Evolutionary conservation across 2,888 invertebrate genomes (phyloP).

Genomic region (Colletes collaris): DNA sequence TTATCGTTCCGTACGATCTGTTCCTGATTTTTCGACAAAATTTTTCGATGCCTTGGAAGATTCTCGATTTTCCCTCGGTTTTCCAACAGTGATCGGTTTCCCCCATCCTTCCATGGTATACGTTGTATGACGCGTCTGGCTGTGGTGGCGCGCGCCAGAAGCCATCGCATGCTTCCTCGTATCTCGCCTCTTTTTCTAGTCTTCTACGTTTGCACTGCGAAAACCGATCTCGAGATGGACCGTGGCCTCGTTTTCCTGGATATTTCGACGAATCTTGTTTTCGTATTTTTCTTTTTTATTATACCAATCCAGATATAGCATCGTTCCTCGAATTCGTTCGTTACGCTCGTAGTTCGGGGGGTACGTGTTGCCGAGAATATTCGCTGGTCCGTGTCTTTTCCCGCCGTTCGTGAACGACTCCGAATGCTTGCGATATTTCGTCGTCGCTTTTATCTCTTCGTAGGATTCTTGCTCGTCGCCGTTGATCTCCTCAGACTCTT

Average conservation of each 20-base stretch:
- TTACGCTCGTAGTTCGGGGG: slow-evolving; percentile 8
- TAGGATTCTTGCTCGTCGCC: neutral
- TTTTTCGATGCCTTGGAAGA: slow-evolving; percentile 51
- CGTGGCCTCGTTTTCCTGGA: slow-evolving; percentile 34
- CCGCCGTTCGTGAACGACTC: slow-evolving; percentile 37
- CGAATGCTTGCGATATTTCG: neutral
- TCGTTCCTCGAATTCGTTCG: slow-evolving; percentile 28
- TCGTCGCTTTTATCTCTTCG: neutral
- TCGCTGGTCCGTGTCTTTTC: slow-evolving; percentile 54
- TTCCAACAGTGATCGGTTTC: slow-evolving; percentile 53
- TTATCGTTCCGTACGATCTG: slow-evolving; percentile 44
- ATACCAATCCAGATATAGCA: slow-evolving; percentile 12
- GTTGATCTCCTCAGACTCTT: neutral
- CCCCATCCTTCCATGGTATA: slow-evolving; percentile 52
- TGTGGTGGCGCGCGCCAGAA: slow-evolving; percentile 68
- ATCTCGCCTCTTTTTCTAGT: slow-evolving; percentile 51
- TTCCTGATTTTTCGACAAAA: slow-evolving; percentile 63
- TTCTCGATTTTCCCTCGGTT: slow-evolving; percentile 54
- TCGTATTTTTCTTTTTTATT: slow-evolving; percentile 1
- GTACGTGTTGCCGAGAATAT: slow-evolving; percentile 36
- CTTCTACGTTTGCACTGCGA: slow-evolving; percentile 34
- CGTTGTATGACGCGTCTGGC: slow-evolving; percentile 69
- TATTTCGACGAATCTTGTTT: slow-evolving; percentile 25
- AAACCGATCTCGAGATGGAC: slow-evolving; percentile 25
- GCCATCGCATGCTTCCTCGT: slow-evolving; percentile 55